phyloP scores from a whole-genome alignment of 2,797 vertebrate genomes.

The Agapornis canus region DNA sequence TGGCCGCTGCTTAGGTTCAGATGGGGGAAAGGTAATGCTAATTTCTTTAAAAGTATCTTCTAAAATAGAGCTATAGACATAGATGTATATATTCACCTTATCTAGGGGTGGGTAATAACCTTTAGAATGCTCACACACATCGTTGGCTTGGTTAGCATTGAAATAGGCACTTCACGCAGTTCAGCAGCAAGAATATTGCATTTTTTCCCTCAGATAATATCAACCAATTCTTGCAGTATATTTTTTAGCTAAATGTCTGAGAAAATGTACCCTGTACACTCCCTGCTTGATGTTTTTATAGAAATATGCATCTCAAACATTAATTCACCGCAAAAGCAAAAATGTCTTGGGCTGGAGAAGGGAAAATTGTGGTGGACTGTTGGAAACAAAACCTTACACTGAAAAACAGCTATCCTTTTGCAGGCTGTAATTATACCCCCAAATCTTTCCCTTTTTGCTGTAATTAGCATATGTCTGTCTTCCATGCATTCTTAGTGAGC shows the following conservation, averaged over 20 bases:
- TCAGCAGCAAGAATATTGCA: background rate
- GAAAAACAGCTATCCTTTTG: background rate
- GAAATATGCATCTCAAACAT: background rate
- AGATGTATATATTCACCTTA: background rate
- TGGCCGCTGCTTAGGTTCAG: background rate
- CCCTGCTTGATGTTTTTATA: background rate
- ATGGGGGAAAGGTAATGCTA: background rate
- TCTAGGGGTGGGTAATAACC: background rate
- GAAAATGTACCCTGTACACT: background rate
- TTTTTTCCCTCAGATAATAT: background rate
- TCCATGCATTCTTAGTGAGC: background rate
- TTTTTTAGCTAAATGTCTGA: background rate
- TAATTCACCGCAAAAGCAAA: background rate
- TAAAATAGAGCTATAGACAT: background rate
- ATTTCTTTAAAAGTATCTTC: background rate
- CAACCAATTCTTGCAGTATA: background rate
- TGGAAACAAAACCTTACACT: background rate
- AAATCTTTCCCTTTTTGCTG: background rate
- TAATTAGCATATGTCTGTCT: background rate
- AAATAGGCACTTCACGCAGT: background rate
- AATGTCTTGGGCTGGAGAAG: background rate
- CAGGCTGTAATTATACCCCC: background rate
- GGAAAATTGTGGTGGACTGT: background rate
- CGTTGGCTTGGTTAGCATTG: background rate
- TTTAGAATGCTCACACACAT: background rate